These are phyloP conservation scores for Capreolus pygargus DNA, from an alignment of 2,113 vertebrate genomes.

Conservation along the genomic window DNA sequence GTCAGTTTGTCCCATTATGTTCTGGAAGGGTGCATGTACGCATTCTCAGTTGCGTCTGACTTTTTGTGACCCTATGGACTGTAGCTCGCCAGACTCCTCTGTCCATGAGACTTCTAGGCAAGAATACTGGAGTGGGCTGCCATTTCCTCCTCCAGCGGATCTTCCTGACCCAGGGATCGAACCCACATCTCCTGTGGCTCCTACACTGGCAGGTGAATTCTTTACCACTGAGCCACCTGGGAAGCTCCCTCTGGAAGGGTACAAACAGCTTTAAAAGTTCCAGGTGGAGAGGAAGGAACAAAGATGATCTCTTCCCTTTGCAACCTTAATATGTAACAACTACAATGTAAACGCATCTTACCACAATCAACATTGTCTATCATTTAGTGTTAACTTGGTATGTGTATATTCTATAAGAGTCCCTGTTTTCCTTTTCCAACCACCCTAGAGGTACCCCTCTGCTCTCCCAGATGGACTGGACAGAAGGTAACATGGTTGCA, in stretches of 20 bases:
- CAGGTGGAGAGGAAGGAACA: not conserved
- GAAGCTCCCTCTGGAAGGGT: not conserved
- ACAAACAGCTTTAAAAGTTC: not conserved
- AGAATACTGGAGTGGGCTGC: not conserved
- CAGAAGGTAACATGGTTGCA: not conserved
- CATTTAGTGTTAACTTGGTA: not conserved
- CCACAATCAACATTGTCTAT: not conserved
- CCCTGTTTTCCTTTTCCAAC: not conserved
- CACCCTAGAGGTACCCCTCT: not conserved
- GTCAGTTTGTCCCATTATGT: not conserved
- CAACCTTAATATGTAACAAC: not conserved
- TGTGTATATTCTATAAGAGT: not conserved
- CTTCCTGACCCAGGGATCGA: not conserved
- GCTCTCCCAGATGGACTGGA: accelerated
- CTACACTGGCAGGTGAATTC: not conserved
- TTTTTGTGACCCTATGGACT: not conserved
- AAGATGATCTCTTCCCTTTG: not conserved
- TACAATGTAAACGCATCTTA: not conserved
- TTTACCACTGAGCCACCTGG: not conserved
- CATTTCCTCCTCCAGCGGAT: not conserved
- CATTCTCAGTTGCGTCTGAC: not conserved
- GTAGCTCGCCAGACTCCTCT: not conserved
- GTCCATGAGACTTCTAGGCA: not conserved
- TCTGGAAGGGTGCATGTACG: not conserved
- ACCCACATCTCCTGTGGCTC: not conserved